These are phyloP conservation scores for Corvus cornix DNA, from an alignment of 2,113 vertebrate genomes.

Conservation along the genomic window DNA sequence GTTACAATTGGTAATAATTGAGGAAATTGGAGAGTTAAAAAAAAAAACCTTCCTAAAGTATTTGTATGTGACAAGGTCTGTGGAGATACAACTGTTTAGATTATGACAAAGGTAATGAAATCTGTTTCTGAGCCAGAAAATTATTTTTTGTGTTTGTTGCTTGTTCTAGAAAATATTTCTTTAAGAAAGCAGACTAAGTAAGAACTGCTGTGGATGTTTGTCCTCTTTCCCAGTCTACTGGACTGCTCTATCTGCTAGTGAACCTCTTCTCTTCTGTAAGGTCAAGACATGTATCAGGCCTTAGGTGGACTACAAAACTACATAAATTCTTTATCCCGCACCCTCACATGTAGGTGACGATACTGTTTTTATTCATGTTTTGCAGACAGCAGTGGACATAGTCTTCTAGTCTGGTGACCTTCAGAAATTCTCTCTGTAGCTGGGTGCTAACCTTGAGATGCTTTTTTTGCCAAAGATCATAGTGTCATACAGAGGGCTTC, in stretches of 20 bases:
- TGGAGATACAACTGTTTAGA: not conserved
- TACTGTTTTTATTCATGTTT: not conserved
- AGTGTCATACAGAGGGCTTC: not conserved
- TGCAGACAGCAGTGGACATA: not conserved
- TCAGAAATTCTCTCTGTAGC: not conserved
- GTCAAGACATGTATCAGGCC: not conserved
- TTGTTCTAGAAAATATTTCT: not conserved
- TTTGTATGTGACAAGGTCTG: not conserved
- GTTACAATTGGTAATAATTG: not conserved
- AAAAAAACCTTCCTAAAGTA: not conserved
- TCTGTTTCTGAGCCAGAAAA: not conserved
- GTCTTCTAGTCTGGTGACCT: not conserved
- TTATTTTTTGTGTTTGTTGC: not conserved
- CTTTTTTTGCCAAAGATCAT: not conserved
- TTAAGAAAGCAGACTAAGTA: not conserved
- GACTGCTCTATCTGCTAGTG: not conserved
- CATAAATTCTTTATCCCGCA: not conserved
- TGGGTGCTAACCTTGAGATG: not conserved
- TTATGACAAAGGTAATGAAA: not conserved
- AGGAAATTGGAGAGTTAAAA: not conserved
- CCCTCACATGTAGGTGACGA: not conserved
- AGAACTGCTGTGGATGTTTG: not conserved
- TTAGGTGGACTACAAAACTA: not conserved
- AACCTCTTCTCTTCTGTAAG: not conserved
- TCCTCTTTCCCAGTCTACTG: not conserved